A percentile compares a stretch with the other conserved stretches of the same genome.
Conservation (phyloP, 2,113 vertebrate genomes). For the Tupaia tana region DNA sequence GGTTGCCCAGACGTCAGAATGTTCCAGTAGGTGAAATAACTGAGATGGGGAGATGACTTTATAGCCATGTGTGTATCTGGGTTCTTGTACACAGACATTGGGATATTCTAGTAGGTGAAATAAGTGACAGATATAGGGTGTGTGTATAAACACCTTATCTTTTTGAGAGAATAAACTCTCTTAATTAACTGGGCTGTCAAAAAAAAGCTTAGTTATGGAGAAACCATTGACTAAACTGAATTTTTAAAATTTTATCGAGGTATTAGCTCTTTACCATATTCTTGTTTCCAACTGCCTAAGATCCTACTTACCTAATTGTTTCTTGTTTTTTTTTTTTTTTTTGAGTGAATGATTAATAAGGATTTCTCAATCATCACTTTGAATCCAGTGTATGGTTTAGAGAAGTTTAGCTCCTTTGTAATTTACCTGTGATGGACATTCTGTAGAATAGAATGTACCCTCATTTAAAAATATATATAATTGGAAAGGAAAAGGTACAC, state of each 20-base stretch:
- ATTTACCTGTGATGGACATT: neutral
- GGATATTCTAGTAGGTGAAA: neutral
- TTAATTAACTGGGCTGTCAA: neutral
- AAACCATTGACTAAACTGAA: neutral
- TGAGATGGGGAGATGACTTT: accelerated
- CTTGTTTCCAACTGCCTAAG: neutral
- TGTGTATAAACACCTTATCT: neutral
- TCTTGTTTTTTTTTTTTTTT: no score
- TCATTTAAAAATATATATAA: neutral
- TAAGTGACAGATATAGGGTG: neutral
- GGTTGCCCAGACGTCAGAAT: neutral
- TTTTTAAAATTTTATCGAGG: neutral
- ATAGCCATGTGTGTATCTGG: accelerated
- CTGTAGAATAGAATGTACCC: constrained; percentile 31
- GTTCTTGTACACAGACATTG: no score
- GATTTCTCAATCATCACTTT: neutral
- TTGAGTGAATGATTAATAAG: neutral
- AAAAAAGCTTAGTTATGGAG: neutral
- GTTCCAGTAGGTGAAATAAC: neutral
- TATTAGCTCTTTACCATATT: neutral
- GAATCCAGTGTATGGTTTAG: neutral
- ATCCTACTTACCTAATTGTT: neutral
- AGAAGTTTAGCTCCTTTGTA: neutral
- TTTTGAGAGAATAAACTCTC: neutral
- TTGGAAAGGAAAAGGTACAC: constrained; percentile 44